Evolutionary conservation across 2,797 vertebrate genomes (phyloP).

Genomic region (Erithacus rubecula): DNA sequence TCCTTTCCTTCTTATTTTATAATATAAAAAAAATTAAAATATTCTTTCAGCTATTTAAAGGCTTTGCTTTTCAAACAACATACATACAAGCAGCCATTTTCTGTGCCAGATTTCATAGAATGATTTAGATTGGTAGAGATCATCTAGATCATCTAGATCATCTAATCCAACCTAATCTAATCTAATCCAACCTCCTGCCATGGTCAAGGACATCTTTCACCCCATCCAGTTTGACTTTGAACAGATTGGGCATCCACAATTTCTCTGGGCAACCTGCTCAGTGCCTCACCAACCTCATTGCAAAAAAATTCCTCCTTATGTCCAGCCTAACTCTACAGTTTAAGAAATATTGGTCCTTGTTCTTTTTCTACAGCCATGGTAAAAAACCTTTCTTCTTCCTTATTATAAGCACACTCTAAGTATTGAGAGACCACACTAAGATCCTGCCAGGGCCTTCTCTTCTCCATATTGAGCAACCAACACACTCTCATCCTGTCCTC

Average conservation of each 20-base stretch:
- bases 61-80: background rate
- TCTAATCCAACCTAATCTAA: no score
- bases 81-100: background rate
- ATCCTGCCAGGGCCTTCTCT: background rate
- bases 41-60: background rate
- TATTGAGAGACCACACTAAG: background rate
- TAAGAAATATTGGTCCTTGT: background rate
- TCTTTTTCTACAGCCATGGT: background rate
- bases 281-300: background rate
- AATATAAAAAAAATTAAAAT: background rate
- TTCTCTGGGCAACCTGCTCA: background rate
- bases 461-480: background rate
- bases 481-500: background rate
- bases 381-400: background rate
- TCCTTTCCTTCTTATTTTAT: background rate
- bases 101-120: background rate
- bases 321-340: background rate
- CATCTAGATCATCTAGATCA: no score
- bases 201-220: background rate
- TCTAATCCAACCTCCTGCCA: no score
- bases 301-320: background rate
- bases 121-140: background rate
- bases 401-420: background rate
- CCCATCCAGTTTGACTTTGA: background rate
- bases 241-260: background rate